phyloP scores from a whole-genome alignment of 2,113 vertebrate genomes.

The Mus musculus region DNA sequence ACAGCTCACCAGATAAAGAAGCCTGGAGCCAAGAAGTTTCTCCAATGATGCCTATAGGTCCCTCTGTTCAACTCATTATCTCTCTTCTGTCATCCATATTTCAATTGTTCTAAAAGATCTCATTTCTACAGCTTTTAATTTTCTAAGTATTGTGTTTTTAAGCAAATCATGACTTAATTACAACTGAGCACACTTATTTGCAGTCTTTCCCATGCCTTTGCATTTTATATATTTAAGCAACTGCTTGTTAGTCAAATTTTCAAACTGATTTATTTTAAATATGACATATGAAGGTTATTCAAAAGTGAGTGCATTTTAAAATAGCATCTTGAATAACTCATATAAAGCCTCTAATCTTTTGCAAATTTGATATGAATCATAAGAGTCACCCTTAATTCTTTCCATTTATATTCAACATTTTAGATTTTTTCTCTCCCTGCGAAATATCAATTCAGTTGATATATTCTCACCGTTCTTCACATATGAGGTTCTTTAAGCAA shows the following conservation, averaged over 20 bases:
- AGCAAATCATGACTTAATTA: conserved; percentile 50
- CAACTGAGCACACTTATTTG: conserved; percentile 7
- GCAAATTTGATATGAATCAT: conserved; percentile 41
- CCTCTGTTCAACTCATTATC: not conserved
- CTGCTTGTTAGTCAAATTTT: conserved; percentile 2
- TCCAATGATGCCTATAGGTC: not conserved
- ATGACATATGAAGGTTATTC: conserved; percentile 49
- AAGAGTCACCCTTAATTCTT: conserved; percentile 15
- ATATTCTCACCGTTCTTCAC: not conserved
- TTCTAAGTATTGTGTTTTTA: conserved; percentile 54
- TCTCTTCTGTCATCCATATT: conserved; percentile 21
- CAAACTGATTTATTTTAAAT: conserved; percentile 56
- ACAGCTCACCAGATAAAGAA: conserved; percentile 49
- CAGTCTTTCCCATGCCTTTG: conserved; percentile 49
- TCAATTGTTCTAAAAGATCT: not conserved
- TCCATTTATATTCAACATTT: conserved; percentile 49
- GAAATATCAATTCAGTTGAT: conserved; percentile 53
- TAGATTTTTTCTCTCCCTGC: conserved; percentile 2
- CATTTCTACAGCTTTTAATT: conserved; percentile 46
- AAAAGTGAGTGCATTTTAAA: conserved; percentile 58
- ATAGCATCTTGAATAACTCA: conserved; percentile 30
- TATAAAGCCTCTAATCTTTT: conserved; percentile 19
- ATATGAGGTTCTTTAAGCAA: conserved; percentile 50
- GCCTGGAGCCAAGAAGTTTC: conserved; percentile 30
- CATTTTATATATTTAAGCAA: conserved; percentile 50